Evolutionary conservation across 2,888 invertebrate species (phyloP), one percentile per base, ranked within the genome.

Genomic region (Protodeltote pygarga): DNA sequence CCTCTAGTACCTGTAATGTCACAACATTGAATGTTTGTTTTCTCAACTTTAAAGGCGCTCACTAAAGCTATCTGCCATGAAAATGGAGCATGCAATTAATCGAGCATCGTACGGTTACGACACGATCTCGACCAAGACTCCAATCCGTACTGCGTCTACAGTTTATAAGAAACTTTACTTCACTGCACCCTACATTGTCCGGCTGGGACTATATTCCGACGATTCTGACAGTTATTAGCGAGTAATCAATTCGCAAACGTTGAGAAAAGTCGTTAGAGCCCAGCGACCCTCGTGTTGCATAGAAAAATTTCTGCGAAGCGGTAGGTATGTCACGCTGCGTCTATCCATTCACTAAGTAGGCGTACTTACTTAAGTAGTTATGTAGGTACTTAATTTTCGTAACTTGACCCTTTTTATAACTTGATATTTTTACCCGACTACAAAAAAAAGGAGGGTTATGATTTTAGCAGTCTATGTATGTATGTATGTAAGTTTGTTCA

Each of bases 31-130:
- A 61, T 53, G 33, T 66, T 71, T 71, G 62, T 76, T 70, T 73
- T 75, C 57, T 73, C 65, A 72, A 76, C 73, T 62, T 50, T 53
- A 49, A 48, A 65, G 52, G 46, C 65, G 42, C 71, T 71, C 49
- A 68, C 61, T 75, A 74, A 75, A 70, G 51, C 67, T 73, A 77
- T 79, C 71, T 74, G 68, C 75, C 67, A 72, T 73, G 71, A 78
- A 83, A 85, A 79, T 79, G 70, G 78, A 81, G 73, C 77, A 73
- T 70, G 77, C 79, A 83, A 83, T 85, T 83, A 83, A 87, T 84
- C 77, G 75, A 79, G 75, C 77, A 82, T 83, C 79, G 74, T 71
- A 73, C 72, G 73, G 68, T 86, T 85, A 75, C 82, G 75, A 71
- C 78, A 85, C 72, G 63, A 74, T 75, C 73, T 71, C 73, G 66